Base-by-base conservation (phyloP, 1,140 invertebrate species). In the Conopomorpha cramerella region DNA sequence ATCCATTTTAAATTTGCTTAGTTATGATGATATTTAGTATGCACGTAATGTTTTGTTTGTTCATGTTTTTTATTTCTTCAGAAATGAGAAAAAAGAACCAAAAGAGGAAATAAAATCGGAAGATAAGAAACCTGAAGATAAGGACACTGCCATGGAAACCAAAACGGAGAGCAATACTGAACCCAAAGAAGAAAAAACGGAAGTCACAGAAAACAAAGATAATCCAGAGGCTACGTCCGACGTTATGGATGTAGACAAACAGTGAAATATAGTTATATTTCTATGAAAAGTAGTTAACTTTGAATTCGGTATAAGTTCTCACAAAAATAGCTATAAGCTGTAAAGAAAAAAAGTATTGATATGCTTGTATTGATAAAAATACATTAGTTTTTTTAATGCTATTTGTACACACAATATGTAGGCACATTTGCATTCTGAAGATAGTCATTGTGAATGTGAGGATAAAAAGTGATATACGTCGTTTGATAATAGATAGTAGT, bases 91-190 rank as follows among this genome's bases (percentile, higher is more conserved):
- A 38, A 38, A 16, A 26, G 29, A 38, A 3, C 16, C 7, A 11
- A 23, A 25, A 16, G 41, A 30, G 46, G 51, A 35, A 23, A 26
- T 25, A 37, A 51, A 50, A 44, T 6, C 8, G 8, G 46, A 43
- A 41, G 34, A 33, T 10, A 27, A 40, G 2, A 44, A 42, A 12
- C n/a, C 31, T 13, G 32, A 38, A 45, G 19, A n/a, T n/a, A n/a
- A n/a, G n/a, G n/a, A n/a, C n/a, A n/a, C n/a, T n/a, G n/a, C n/a
- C n/a, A n/a, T n/a, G n/a, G n/a, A n/a, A n/a, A n/a, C n/a, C n/a
- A n/a, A n/a, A n/a, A n/a, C n/a, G n/a, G n/a, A n/a, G n/a, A n/a
- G n/a, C n/a, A n/a, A n/a, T n/a, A n/a, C n/a, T n/a, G n/a, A n/a
- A n/a, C n/a, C 34, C 35, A 33, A 35, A 13, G 16, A 23, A 38